Percentiles rank a stretch among this genome's conserved stretches.
These are phyloP conservation scores for Platyscapa corneri DNA, from an alignment of 1,140 invertebrate genomes.

Conservation along the genomic window DNA sequence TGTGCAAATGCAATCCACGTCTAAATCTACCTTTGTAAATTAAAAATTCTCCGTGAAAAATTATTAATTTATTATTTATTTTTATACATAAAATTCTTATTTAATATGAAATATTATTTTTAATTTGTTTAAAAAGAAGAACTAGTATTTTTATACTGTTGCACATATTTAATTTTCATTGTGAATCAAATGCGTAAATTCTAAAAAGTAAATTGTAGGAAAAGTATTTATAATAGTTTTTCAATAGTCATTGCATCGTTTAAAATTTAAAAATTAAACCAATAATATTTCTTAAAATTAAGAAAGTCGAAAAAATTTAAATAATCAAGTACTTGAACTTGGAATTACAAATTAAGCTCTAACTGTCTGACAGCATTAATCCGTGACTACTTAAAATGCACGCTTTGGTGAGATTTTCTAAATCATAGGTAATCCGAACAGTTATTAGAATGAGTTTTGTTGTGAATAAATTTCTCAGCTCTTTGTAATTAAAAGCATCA, in stretches of 20 bases:
- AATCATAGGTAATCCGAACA: background rate
- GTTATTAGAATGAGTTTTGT: background rate
- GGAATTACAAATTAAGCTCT: background rate
- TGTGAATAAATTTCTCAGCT: background rate
- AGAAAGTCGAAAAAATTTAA: background rate
- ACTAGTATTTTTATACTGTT: too few relatives aligned
- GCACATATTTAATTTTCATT: too few relatives aligned
- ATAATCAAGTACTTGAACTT: constrained; percentile 5
- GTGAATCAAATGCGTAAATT: too few relatives aligned
- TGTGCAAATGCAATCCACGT: too few relatives aligned
- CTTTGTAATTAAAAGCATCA: background rate
- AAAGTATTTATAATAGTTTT: background rate
- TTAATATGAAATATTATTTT: too few relatives aligned
- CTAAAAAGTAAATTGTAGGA: too few relatives aligned
- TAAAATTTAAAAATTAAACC: background rate
- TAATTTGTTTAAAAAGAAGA: too few relatives aligned
- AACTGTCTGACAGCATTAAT: constrained; percentile 18
- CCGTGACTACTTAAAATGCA: constrained; percentile 23
- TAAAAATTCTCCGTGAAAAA: too few relatives aligned
- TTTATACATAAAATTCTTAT: too few relatives aligned
- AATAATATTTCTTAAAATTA: background rate
- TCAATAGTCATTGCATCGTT: background rate
- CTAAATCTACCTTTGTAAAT: too few relatives aligned
- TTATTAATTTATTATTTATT: too few relatives aligned
- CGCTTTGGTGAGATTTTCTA: background rate